Evolutionary conservation across 2,113 vertebrate genomes (phyloP), one percentile per base, ranked within the genome.

Genomic region (Garra rufa): DNA sequence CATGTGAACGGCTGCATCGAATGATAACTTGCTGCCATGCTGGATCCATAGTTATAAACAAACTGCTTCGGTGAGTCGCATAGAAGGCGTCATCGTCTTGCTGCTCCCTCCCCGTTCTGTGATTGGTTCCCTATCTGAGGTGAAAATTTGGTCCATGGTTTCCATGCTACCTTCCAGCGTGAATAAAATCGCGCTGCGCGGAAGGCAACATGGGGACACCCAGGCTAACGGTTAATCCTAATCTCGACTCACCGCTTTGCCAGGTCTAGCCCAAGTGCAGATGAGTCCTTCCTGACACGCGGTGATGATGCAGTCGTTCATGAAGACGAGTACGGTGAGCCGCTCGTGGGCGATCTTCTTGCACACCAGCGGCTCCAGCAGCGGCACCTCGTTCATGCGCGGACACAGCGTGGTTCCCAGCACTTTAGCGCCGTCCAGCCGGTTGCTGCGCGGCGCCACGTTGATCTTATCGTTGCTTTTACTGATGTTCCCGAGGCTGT

Each of bases 221-320:
- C n/a, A n/a, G n/a, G n/a, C n/a, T n/a, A n/a, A n/a, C n/a, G n/a
- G n/a, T n/a, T n/a, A n/a, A n/a, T n/a, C n/a, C n/a, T n/a, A n/a
- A n/a, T 34, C 1, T 28, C 17, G 63, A 93, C 97, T 87, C 92
- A 97, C 97, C 59, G 88, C 93, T 92, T 96, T 96, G 65, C 97
- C 96, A 0, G 97, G 97, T 89, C 97, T 90, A 0, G 96, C 97
- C 97, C 97, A 98, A 80, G 97, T 96, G 65, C 96, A 98, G 92
- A 98, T 97, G 89, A 97, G 95, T 0, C 97, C 97, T 87, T 97
- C 96, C 77, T 98, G 97, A 92, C 97, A 98, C 63, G 96, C 97
- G 0, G 97, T 98, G 90, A 98, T 95, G 88, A 98, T 97, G 77
- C 97, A 98, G 92, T 97, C 97, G 89, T 98, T 96, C 94, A 98